Evolutionary conservation across 1,140 invertebrate genomes (phyloP).

Genomic region (Drosophila novamexicana): DNA sequence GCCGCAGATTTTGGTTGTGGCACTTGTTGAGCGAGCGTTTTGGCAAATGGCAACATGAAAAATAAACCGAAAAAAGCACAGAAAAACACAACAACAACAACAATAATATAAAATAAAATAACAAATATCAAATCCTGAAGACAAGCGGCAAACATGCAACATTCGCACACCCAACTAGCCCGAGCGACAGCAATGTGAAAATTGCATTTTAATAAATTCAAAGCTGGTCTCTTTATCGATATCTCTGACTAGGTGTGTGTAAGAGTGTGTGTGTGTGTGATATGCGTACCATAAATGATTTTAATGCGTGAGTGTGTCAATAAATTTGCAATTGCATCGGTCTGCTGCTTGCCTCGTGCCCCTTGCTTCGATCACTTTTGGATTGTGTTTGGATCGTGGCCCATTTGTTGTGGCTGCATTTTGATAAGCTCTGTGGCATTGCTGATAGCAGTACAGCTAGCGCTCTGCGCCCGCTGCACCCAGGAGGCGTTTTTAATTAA

Average conservation of each 20-base stretch:
- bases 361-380: neutral
- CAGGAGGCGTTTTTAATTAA: constrained; percentile 61
- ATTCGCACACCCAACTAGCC: constrained; percentile 39
- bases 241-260: constrained; percentile 50
- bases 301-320: constrained; percentile 76
- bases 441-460: constrained; percentile 21
- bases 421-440: constrained; percentile 36
- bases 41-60: constrained; percentile 61
- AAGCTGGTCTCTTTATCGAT: constrained; percentile 74
- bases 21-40: constrained; percentile 67
- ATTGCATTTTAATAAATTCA: constrained; percentile 82
- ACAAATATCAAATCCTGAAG: constrained; percentile 40
- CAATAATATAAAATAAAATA: constrained; percentile 1
- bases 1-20: constrained; percentile 20
- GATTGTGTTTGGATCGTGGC: constrained; percentile 24
- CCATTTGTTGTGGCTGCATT: constrained; percentile 43
- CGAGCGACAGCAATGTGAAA: constrained; percentile 64
- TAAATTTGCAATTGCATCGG: constrained; percentile 58
- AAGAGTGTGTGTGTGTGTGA: constrained; percentile 19
- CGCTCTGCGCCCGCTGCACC: neutral
- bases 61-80: constrained; percentile 45
- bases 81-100: constrained; percentile 25
- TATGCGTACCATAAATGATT: constrained; percentile 54
- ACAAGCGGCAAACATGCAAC: constrained; percentile 57
- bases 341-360: neutral